Conservation (phyloP, 2,797 vertebrate species). For the Protosalanx chinensis region DNA sequence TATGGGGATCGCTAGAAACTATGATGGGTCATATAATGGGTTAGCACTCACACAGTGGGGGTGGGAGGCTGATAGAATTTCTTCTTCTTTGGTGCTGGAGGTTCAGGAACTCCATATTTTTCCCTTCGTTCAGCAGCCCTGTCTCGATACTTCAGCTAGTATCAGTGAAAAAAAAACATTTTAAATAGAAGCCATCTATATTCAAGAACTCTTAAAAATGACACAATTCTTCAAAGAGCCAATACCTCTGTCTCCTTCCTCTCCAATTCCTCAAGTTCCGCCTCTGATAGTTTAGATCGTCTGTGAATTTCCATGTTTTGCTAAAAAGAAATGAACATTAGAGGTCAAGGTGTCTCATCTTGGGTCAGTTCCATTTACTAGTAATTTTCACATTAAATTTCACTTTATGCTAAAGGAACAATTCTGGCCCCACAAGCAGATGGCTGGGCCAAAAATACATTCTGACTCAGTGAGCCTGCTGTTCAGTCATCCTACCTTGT, state of each 20-base stretch:
- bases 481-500: conserved; percentile 80
- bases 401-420: conserved; percentile 3
- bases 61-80: conserved; percentile 77
- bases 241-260: conserved; percentile 86
- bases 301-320: conserved; percentile 92
- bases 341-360: neutral
- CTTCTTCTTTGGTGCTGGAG: conserved; percentile 86
- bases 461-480: conserved; percentile 35
- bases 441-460: conserved; percentile 43
- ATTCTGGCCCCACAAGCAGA: conserved; percentile 40
- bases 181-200: neutral
- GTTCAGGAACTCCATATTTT: conserved; percentile 89
- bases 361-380: neutral
- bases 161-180: neutral
- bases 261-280: conserved; percentile 87
- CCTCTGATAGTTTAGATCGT: conserved; percentile 80
- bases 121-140: conserved; percentile 89
- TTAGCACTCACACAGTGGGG: conserved; percentile 78
- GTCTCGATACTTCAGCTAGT: conserved; percentile 91
- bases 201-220: neutral
- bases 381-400: neutral
- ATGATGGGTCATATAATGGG: no score
- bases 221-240: neutral
- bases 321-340: conserved; percentile 58
- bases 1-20: neutral